Evolutionary conservation across 2,113 vertebrate species (phyloP), one percentile per base, ranked within the genome.

Genomic region (Carlito syrichta): DNA sequence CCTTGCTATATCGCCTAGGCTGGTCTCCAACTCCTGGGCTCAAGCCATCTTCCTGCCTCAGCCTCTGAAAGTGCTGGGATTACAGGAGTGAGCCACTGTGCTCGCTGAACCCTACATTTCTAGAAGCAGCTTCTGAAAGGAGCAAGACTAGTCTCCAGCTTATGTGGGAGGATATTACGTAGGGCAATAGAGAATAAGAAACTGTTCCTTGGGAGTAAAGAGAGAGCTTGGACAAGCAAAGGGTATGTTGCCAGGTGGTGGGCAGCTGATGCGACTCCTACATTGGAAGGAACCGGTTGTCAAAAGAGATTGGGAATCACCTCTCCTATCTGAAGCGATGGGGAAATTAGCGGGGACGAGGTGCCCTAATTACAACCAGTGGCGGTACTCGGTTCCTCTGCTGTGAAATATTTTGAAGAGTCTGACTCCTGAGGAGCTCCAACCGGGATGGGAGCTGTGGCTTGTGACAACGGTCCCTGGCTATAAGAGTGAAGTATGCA

Each of bases 41-140:
- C n/a, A n/a, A n/a, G n/a, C n/a, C n/a, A n/a, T n/a, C n/a, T n/a
- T n/a, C n/a, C n/a, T n/a, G n/a, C n/a, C n/a, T n/a, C n/a, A n/a
- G n/a, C n/a, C n/a, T n/a, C n/a, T n/a, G n/a, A n/a, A n/a, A n/a
- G n/a, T n/a, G n/a, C n/a, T n/a, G n/a, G n/a, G n/a, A n/a, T n/a
- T n/a, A n/a, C n/a, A n/a, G n/a, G n/a, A n/a, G n/a, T n/a, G n/a
- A n/a, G n/a, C n/a, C n/a, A n/a, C n/a, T n/a, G n/a, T n/a, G n/a
- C n/a, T n/a, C n/a, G n/a, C n/a, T n/a, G n/a, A 94, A 79, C 22
- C 40, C 77, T 19, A 54, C 17, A 43, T 92, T 92, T 97, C 74
- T 92, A 94, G 84, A 92, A 96, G 85, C 79, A 48, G 22, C 54
- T 96, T 96, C 76, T 88, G 73, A 90, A 86, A 63, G 50, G 22